Conservation (phyloP, 92 coral and sea anemone species). For the Actinernus sp. region DNA sequence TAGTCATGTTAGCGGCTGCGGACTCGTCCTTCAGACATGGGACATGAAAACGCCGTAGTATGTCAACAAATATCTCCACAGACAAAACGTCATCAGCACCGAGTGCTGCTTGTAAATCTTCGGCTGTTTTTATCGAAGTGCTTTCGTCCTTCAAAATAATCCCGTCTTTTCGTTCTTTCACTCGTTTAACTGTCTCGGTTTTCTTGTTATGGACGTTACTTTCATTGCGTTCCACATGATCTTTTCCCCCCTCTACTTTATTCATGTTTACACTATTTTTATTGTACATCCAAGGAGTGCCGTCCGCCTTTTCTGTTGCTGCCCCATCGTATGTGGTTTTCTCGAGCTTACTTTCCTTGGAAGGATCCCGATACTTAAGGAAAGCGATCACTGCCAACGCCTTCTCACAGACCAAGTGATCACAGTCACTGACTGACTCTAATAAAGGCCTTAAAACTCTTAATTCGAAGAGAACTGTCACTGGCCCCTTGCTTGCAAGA, state of each 20-base stretch:
- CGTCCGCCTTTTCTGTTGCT: background rate
- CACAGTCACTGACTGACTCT: conserved; percentile 83
- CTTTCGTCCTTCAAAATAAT: background rate
- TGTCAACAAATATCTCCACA: conserved; percentile 21
- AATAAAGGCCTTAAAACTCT: conserved; percentile 61
- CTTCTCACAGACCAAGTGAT: conserved; percentile 80
- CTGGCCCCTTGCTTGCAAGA: background rate
- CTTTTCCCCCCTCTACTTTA: background rate
- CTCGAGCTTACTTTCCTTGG: no score
- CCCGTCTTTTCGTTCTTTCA: background rate
- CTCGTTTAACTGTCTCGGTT: background rate
- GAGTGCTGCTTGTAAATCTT: conserved; percentile 38
- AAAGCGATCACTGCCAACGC: conserved; percentile 52
- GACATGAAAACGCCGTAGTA: conserved; percentile 55
- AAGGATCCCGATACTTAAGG: no score
- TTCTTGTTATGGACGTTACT: background rate
- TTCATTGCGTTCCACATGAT: background rate
- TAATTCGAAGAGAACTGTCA: conserved; percentile 15
- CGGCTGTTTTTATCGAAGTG: conserved; percentile 7
- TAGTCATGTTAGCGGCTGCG: conserved; percentile 47
- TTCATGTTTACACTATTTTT: no score
- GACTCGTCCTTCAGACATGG: conserved; percentile 28
- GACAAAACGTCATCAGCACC: background rate
- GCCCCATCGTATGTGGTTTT: background rate
- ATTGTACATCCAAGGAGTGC: no score